These are phyloP conservation scores for Syngnathus typhle DNA, from an alignment of 2,113 vertebrate species.

Conservation along the genomic window DNA sequence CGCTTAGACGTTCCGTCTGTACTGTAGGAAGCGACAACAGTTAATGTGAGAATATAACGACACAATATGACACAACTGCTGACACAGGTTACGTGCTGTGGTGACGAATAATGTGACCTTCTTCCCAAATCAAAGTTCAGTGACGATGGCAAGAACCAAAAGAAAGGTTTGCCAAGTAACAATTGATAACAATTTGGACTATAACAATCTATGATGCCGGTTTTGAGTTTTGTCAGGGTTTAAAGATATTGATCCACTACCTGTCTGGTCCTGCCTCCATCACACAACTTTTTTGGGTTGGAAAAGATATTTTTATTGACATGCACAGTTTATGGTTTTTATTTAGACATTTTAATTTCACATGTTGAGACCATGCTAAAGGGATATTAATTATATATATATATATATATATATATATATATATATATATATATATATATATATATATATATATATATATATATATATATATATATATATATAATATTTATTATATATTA, in stretches of 20 bases:
- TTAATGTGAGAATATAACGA: conserved; percentile 28
- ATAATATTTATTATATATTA: conserved; percentile 49
- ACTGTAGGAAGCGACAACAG: conserved; percentile 41
- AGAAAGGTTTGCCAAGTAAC: neutral
- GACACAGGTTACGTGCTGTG: conserved; percentile 7
- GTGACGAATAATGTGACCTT: conserved; percentile 38
- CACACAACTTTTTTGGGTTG: conserved; percentile 13
- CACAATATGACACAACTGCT: conserved; percentile 4
- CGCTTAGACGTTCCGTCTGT: conserved; percentile 29
- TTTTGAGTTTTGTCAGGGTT: conserved; percentile 1
- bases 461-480: too few relatives aligned
- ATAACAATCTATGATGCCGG: neutral
- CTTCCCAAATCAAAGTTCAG: conserved; percentile 8
- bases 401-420: too few relatives aligned
- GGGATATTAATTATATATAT: conserved; percentile 59
- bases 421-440: too few relatives aligned
- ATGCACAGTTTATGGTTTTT: conserved; percentile 27
- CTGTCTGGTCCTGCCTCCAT: conserved; percentile 5
- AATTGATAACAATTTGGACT: neutral
- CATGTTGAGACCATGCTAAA: conserved; percentile 38
- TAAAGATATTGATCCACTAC: neutral
- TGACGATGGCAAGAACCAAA: conserved; percentile 5
- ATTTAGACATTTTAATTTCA: conserved; percentile 22
- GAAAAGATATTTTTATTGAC: conserved; percentile 22
- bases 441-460: too few relatives aligned